phyloP scores from a whole-genome alignment of 2,797 vertebrate species.

The Sorex maritimensis region DNA sequence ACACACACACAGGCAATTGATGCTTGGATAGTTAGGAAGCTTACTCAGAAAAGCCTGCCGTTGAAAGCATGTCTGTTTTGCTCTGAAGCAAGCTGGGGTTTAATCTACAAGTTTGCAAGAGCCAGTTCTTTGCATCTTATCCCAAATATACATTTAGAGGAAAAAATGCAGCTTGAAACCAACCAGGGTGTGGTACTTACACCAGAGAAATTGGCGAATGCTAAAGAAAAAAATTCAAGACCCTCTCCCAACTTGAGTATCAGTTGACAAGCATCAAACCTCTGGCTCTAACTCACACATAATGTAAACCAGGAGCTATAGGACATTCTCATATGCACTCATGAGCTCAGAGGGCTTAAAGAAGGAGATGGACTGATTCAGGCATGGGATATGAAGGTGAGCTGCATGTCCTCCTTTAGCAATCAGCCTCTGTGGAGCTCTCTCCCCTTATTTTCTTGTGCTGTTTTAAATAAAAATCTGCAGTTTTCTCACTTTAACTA shows the following conservation, averaged over 20 bases:
- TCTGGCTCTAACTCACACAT: too few relatives aligned
- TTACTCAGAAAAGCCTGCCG: background rate
- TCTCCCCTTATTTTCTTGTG: background rate
- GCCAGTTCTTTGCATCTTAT: background rate
- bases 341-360: too few relatives aligned
- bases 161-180: background rate
- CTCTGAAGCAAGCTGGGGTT: background rate
- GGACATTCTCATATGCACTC: too few relatives aligned
- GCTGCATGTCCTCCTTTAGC: background rate
- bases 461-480: conserved; percentile 33
- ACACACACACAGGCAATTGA: background rate
- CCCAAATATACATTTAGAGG: background rate
- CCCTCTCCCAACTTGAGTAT: too few relatives aligned
- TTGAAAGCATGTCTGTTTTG: background rate
- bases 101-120: accelerated
- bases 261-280: too few relatives aligned
- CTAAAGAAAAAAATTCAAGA: background rate
- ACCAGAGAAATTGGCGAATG: background rate
- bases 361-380: too few relatives aligned
- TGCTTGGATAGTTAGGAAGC: background rate
- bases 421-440: background rate
- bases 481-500: background rate
- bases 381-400: too few relatives aligned
- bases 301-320: too few relatives aligned
- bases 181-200: background rate